Base-by-base conservation (phyloP, 2,797 vertebrate genomes). In the Poecilia velifera region DNA sequence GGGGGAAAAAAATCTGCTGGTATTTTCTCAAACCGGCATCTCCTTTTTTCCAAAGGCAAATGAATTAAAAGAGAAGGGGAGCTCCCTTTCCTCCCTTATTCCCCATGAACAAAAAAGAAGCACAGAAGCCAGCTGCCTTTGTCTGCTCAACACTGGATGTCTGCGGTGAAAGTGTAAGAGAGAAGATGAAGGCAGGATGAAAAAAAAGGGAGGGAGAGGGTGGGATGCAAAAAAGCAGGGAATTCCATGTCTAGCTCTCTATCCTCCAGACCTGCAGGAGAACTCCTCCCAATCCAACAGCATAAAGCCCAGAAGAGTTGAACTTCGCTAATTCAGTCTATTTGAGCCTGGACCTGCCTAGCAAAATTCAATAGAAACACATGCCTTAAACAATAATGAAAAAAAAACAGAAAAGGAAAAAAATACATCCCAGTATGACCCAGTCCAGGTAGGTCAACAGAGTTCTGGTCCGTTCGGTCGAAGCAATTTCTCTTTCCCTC, bases 61-160 rank as follows among this genome's bases (percentile, higher is more conserved):
- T 28, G 25, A 76, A 73, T 49, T 49, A 72, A 84, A 84, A 77
- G 16, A 78, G 62, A 82, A n/a, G 12, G 80, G 84, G 87, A 87
- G 89, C 77, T 72, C 81, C 45, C 9, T 34, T 25, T 75, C 41
- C 79, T 72, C 79, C 71, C 68, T 71, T 82, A 47, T 73, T 68
- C 68, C 81, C 91, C 79, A 86, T 82, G 81, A 70, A 79, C 82
- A 78, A 81, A 89, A 91, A 85, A 82, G 88, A 86, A 82, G 87
- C 88, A 87, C 74, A 87, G 85, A 89, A 89, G 75, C 88, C 86
- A 91, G 94, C 93, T 92, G 90, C 81, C 90, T 91, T 90, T 92
- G 90, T 91, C 90, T 93, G 90, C 93, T 92, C 91, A 89, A 92
- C 85, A 87, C 87, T 91, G 90, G 86, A 90, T 91, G 91, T 92